Evolutionary conservation across 2,888 invertebrate species (phyloP).

Genomic region (Cantharis nigra): DNA sequence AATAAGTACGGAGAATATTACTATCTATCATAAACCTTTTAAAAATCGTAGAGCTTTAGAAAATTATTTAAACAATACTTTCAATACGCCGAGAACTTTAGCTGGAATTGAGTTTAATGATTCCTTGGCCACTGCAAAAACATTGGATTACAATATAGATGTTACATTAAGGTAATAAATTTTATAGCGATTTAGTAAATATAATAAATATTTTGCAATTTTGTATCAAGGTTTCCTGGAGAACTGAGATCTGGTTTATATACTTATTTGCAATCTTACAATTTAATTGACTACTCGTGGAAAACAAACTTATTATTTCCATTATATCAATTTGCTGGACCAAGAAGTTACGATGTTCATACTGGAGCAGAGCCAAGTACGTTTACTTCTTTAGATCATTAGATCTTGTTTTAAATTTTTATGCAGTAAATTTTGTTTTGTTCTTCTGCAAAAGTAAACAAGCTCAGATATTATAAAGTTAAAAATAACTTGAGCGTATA

Average conservation of each 20-base stretch:
- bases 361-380: constrained; percentile 29
- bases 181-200: background rate
- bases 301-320: constrained; percentile 66
- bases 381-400: background rate
- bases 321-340: constrained; percentile 35
- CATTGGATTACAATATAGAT: background rate
- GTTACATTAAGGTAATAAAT: background rate
- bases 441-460: too few relatives aligned
- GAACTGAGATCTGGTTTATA: background rate
- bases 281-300: constrained; percentile 60
- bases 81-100: background rate
- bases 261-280: background rate
- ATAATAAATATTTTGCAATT: background rate
- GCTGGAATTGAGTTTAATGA: background rate
- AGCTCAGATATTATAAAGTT: too few relatives aligned
- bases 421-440: too few relatives aligned
- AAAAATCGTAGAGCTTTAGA: background rate
- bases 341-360: constrained; percentile 22
- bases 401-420: background rate
- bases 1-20: background rate
- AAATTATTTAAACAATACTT: background rate
- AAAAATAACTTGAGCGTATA: too few relatives aligned
- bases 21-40: background rate
- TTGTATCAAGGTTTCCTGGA: background rate
- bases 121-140: background rate